phyloP scores from a whole-genome alignment of 2,113 vertebrate genomes.

The Cygnus atratus region DNA sequence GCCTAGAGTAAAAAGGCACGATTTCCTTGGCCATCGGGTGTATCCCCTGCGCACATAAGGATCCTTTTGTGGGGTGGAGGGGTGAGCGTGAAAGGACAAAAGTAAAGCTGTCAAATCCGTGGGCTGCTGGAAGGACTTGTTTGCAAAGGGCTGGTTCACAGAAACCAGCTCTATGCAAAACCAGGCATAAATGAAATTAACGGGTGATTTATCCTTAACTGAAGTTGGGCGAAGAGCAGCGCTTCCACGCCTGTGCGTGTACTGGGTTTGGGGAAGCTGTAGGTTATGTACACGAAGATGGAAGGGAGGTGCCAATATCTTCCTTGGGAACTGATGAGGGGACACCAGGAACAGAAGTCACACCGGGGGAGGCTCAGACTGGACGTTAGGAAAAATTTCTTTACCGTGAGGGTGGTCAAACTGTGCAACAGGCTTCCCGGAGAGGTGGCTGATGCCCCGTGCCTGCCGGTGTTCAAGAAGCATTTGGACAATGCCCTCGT shows the following conservation, averaged over 20 bases:
- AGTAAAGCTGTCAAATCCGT: background rate
- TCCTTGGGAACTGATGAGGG: too few species aligned
- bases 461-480: background rate
- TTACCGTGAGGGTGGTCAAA: background rate
- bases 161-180: background rate
- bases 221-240: background rate
- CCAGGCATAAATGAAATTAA: too few species aligned
- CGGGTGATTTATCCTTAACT: rapidly evolving
- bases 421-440: background rate
- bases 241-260: rapidly evolving
- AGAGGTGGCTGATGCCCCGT: background rate
- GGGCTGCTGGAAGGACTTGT: background rate
- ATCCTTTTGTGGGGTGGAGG: too few species aligned
- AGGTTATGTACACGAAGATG: too few species aligned
- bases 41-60: rapidly evolving
- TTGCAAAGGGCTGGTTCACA: background rate
- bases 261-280: too few species aligned
- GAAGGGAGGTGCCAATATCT: background rate
- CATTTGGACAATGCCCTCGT: background rate
- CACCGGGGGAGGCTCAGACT: background rate
- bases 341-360: background rate
- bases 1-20: rapidly evolving
- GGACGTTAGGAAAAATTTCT: background rate
- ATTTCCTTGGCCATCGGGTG: rapidly evolving
- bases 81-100: background rate